phyloP scores from a whole-genome alignment of 2,888 invertebrate genomes.

The Pristionchus fissidentatus region DNA sequence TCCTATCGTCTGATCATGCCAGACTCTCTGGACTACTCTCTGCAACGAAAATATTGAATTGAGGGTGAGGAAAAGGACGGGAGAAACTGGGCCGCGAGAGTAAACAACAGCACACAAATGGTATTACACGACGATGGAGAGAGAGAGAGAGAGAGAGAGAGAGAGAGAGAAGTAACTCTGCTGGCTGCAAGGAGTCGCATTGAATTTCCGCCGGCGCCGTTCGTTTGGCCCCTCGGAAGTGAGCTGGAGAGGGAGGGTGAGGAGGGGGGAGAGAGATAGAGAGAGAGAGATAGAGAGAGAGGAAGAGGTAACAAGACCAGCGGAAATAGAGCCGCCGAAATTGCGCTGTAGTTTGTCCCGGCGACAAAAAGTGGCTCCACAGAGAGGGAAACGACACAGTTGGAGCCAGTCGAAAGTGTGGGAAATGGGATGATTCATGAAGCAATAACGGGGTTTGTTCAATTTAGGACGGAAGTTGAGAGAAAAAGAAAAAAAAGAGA shows the following conservation, averaged over 20 bases:
- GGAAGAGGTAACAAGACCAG: neutral
- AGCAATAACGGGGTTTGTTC: neutral
- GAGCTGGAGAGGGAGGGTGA: neutral
- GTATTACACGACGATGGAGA: neutral
- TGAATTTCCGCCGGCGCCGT: slow-evolving; percentile 13
- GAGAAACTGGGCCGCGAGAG: neutral
- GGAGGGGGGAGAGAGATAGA: too few species aligned
- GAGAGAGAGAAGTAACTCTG: neutral
- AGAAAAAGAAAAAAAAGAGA: neutral
- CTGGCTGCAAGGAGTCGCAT: neutral
- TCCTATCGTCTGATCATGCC: slow-evolving; percentile 33
- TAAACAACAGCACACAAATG: neutral
- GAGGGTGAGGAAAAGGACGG: neutral
- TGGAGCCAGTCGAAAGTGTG: neutral
- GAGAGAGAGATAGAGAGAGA: too few species aligned
- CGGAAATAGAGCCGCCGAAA: too few species aligned
- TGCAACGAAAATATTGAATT: neutral
- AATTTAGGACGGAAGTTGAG: neutral
- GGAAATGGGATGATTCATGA: neutral
- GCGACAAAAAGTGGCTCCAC: neutral
- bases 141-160: neutral
- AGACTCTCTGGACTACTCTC: slow-evolving; percentile 9
- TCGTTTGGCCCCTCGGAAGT: neutral
- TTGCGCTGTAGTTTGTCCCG: neutral
- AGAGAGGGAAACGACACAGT: neutral